Evolutionary conservation across 1,140 invertebrate genomes (phyloP).

Genomic region (Brachionus rotundiformis): DNA sequence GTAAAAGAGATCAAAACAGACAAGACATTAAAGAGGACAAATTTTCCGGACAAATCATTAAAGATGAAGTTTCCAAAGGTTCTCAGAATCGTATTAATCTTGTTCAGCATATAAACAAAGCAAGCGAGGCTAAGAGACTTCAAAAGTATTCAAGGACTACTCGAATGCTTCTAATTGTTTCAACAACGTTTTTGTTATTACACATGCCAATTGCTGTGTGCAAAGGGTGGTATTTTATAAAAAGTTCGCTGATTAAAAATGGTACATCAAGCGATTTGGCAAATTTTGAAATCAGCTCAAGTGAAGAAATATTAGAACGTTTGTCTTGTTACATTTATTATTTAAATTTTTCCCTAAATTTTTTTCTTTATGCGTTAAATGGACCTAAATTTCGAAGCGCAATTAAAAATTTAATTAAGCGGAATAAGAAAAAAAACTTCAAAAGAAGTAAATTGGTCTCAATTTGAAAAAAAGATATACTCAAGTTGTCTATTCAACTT

Average conservation of each 20-base stretch:
- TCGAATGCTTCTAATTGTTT: constrained; percentile 74
- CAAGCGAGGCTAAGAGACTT: neutral
- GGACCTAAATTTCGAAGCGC: constrained; percentile 23
- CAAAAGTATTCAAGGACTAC: constrained; percentile 39
- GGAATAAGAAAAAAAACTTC: neutral
- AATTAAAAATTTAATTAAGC: constrained; percentile 3
- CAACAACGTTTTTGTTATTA: constrained; percentile 73
- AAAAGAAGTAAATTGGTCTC: neutral
- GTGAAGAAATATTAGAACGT: constrained; percentile 33
- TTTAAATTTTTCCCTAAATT: constrained; percentile 81
- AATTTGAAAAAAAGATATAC: neutral
- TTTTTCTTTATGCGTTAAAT: constrained; percentile 70
- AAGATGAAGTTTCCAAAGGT: neutral
- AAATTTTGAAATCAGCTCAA: constrained; percentile 16
- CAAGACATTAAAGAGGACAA: neutral
- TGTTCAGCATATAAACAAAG: neutral
- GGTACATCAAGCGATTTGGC: neutral
- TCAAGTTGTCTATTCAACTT: neutral
- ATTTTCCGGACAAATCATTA: neutral
- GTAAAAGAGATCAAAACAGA: neutral
- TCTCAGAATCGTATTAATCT: neutral
- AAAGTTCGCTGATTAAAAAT: neutral
- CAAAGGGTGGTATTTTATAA: constrained; percentile 26
- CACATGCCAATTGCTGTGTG: constrained; percentile 18
- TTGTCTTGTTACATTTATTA: constrained; percentile 66